Evolutionary conservation across 2,888 invertebrate species (phyloP), one percentile per base, ranked within the genome.

Genomic region (Dyspetes luteomarginatus): DNA sequence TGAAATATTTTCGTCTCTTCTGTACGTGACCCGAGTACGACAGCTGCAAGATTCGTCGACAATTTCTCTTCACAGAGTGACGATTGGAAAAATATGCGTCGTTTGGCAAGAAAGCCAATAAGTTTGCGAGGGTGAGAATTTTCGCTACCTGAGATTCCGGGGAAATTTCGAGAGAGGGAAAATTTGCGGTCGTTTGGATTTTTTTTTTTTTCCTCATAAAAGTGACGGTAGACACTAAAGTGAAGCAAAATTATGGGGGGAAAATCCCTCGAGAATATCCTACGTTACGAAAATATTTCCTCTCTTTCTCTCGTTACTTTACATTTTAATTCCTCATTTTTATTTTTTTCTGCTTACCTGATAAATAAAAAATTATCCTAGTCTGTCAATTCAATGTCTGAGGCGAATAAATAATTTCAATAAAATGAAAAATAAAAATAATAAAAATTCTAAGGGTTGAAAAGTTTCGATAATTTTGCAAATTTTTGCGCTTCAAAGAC

Each of bases 1-100:
- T 36, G 41, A 41, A 60, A 60, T 36, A 60, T 36, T 60, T 55
- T 36, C 36, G 36, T 36, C 36, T 36, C 36, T 36, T 7, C 36
- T 36, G n/a, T 3, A 60, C 60, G 41, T n/a, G 60, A 36, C 41
- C 17, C 24, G 36, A 12, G 28, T 36, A 12, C 36, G 36, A 36
- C 7, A 19, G 19, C 19, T 36, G 60, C 36, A 36, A 60, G n/a
- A 12, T 36, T 36, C 58, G 24, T 62, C 24, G 62, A 22, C 22
- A 30, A 43, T 12, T 19, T 26, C 17, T 41, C 58, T 17, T 15
- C 58, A 30, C 58, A n/a, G 58, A 26, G 5, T 9, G 58, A 62
- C 43, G 24, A 26, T 45, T 45, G 24, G 43, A 62, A 62, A 62
- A 62, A 15, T 45, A 22, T 17, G 22, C 24, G 22, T 43, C 36